Conservation (phyloP, 2,888 invertebrate genomes). For the Melieria omissa region DNA sequence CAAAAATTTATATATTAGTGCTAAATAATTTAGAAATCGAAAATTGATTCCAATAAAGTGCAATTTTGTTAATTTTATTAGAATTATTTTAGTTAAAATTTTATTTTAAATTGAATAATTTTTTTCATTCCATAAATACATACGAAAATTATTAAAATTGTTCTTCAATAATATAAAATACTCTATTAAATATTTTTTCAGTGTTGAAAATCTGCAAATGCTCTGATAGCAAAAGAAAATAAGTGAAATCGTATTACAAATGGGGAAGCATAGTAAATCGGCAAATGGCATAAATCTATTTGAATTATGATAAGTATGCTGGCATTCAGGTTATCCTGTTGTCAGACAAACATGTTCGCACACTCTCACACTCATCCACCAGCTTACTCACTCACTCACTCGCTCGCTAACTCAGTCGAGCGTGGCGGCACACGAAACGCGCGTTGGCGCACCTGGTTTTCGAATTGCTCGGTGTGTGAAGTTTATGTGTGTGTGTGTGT, state of each 20-base stretch:
- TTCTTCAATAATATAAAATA: too few relatives aligned
- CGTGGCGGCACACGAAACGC: background rate
- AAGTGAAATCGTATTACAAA: conserved; percentile 12
- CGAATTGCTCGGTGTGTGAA: too few relatives aligned
- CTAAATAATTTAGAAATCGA: too few relatives aligned
- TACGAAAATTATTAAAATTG: too few relatives aligned
- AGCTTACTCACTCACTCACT: background rate
- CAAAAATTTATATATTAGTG: too few relatives aligned
- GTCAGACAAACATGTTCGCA: conserved; percentile 27
- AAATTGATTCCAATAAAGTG: too few relatives aligned
- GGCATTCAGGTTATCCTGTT: conserved; percentile 32
- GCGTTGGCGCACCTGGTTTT: background rate
- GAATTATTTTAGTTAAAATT: too few relatives aligned
- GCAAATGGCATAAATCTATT: conserved; percentile 37
- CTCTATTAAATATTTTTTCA: background rate
- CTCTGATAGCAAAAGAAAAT: background rate
- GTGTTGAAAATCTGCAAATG: background rate
- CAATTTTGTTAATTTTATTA: too few relatives aligned
- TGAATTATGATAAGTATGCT: conserved; percentile 39
- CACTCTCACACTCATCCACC: background rate
- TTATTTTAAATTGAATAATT: too few relatives aligned
- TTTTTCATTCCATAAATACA: too few relatives aligned
- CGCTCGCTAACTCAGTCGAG: background rate
- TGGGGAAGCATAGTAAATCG: conserved; percentile 17
- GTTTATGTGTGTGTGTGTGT: too few relatives aligned